A percentile compares a stretch with the other conserved stretches of the same genome.
phyloP scores from a whole-genome alignment of 2,113 vertebrate genomes.

The Trogon melanurus region DNA sequence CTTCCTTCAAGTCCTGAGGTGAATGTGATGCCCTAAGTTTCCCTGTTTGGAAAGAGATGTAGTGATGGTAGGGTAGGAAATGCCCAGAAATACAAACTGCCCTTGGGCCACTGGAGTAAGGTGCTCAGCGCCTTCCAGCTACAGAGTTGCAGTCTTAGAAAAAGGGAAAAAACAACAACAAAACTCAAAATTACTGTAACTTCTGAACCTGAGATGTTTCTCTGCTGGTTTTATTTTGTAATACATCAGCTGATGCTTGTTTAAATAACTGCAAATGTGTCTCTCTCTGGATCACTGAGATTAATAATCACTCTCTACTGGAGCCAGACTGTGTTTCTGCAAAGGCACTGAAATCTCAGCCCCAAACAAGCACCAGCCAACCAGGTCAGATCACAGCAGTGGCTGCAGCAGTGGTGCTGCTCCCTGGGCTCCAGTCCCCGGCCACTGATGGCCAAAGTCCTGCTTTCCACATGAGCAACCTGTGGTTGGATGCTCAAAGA shows the following conservation, averaged over 20 bases:
- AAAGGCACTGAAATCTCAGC: background rate
- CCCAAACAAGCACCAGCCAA: background rate
- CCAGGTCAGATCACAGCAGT: rapidly evolving
- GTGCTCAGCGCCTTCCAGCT: background rate
- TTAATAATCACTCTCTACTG: background rate
- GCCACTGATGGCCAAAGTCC: background rate
- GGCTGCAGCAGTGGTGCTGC: background rate
- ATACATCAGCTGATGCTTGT: background rate
- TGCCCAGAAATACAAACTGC: background rate
- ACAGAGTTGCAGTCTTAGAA: background rate
- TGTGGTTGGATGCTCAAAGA: background rate
- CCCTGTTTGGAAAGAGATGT: background rate
- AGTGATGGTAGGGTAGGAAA: background rate
- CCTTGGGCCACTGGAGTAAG: background rate
- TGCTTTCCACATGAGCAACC: rapidly evolving
- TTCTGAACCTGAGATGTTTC: background rate
- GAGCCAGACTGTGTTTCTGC: background rate
- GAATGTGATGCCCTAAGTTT: background rate
- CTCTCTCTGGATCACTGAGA: background rate
- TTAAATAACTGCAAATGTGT: background rate
- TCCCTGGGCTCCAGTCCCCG: rapidly evolving
- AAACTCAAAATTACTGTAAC: background rate
- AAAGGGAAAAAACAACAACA: background rate
- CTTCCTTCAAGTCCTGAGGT: background rate
- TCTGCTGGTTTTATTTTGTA: background rate